A percentile compares a stretch with the other conserved stretches of the same genome.
Evolutionary conservation across 2,113 vertebrate genomes (phyloP).

Genomic region (Orycteropus afer): DNA sequence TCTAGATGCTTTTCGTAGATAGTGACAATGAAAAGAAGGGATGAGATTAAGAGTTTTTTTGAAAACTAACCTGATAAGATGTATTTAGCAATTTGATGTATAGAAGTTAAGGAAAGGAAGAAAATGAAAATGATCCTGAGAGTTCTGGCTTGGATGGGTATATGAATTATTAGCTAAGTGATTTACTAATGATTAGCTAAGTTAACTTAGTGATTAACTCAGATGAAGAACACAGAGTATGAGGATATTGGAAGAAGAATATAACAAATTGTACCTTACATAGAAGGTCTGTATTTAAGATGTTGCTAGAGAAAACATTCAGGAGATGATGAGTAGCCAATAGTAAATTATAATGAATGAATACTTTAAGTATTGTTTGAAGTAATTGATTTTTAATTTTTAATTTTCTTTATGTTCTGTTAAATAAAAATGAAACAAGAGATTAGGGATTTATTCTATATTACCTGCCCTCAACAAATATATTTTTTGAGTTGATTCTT

Average conservation of each 20-base stretch:
- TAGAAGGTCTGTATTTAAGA: not conserved
- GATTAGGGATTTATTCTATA: not conserved
- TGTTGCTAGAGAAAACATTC: not conserved
- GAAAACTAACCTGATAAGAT: not conserved
- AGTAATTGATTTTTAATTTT: not conserved
- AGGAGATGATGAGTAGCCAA: not conserved
- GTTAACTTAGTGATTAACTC: not conserved
- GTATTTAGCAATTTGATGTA: not conserved
- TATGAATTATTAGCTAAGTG: not conserved
- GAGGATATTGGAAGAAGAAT: not conserved
- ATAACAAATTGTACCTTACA: not conserved
- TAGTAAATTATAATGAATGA: not conserved
- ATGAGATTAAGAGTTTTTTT: not conserved
- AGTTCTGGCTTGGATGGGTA: not conserved
- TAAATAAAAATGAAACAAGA: not conserved
- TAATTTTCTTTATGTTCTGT: not conserved
- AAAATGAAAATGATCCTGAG: slow-evolving; percentile 6
- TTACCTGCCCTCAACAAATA: not conserved
- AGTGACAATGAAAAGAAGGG: not conserved
- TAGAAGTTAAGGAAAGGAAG: not conserved
- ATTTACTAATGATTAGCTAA: not conserved
- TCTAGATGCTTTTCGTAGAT: not conserved
- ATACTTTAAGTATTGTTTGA: not conserved
- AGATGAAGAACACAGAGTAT: not conserved
- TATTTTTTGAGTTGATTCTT: not conserved